Conservation (phyloP, 2,797 vertebrate genomes). For the Gila robusta region DNA sequence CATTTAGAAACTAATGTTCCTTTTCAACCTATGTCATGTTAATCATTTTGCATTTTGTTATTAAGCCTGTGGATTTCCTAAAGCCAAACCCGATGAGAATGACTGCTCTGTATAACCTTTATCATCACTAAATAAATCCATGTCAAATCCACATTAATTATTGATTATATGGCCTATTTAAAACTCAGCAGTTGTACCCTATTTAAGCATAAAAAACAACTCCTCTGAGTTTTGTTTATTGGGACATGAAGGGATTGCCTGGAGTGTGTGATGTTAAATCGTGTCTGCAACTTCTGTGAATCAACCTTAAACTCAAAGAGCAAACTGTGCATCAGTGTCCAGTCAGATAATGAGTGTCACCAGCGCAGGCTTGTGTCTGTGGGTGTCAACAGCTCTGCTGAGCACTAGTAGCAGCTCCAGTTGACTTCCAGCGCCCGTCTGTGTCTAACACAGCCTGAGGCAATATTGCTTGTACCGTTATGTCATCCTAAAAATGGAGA, state of each 20-base stretch:
- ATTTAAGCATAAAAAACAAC: slow-evolving; percentile 4
- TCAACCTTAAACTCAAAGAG: not conserved
- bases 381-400: slow-evolving; percentile 2
- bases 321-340: slow-evolving; percentile 6
- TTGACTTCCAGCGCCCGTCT: slow-evolving; percentile 1
- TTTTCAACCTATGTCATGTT: not conserved
- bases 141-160: slow-evolving; percentile 15
- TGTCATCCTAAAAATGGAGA: slow-evolving; percentile 13
- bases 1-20: not conserved
- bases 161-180: slow-evolving; percentile 23
- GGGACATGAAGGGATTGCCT: not conserved
- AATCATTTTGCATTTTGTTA: not conserved
- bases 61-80: not conserved
- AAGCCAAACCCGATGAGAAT: not conserved
- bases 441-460: slow-evolving; percentile 9
- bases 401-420: not conserved
- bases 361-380: not conserved
- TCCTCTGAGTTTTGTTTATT: slow-evolving; percentile 14
- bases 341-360: not conserved
- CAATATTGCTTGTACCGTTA: slow-evolving; percentile 7
- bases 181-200: slow-evolving; percentile 25
- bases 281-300: not conserved
- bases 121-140: slow-evolving; percentile 25
- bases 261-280: not conserved
- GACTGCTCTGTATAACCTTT: slow-evolving; percentile 2